Percentiles rank a stretch among this genome's conserved stretches.
These are phyloP conservation scores for Reticulitermes lucifugus DNA, from an alignment of 2,888 invertebrate species.

Conservation along the genomic window DNA sequence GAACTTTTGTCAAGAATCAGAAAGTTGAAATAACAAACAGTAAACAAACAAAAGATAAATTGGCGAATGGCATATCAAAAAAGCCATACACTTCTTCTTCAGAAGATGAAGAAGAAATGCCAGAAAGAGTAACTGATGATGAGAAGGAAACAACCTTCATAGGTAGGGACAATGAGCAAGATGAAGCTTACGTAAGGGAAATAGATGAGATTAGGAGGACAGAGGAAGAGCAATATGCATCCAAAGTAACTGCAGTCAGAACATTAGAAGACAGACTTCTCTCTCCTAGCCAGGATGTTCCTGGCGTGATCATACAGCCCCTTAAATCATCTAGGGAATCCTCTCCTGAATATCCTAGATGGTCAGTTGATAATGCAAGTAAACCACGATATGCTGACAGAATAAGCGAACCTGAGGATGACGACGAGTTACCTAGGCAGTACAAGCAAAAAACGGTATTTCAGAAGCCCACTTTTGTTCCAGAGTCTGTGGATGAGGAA, in stretches of 20 bases:
- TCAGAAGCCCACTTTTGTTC: constrained; percentile 49
- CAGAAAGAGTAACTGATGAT: constrained; percentile 52
- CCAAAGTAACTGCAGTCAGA: constrained; percentile 50
- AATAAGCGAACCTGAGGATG: constrained; percentile 81
- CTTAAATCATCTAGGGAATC: constrained; percentile 80
- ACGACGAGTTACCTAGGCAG: constrained; percentile 55
- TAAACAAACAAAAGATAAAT: background rate
- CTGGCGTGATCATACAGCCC: constrained; percentile 32
- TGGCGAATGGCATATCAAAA: background rate
- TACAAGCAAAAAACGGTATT: constrained; percentile 40
- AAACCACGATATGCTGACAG: constrained; percentile 79
- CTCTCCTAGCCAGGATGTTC: constrained; percentile 33
- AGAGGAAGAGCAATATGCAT: constrained; percentile 53
- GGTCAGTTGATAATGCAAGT: constrained; percentile 67
- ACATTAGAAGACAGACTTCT: constrained; percentile 44
- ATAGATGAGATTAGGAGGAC: constrained; percentile 53
- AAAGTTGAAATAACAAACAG: background rate
- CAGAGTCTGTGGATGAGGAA: constrained; percentile 50
- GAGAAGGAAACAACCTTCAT: constrained; percentile 31
- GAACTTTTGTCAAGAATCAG: background rate
- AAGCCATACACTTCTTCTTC: constrained; percentile 30
- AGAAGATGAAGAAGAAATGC: constrained; percentile 54
- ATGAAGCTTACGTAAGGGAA: constrained; percentile 51
- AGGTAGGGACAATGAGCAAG: constrained; percentile 44
- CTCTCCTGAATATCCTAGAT: constrained; percentile 78